Conservation (phyloP, 1,140 invertebrate species). For the Pseudomyrmex flavicornis region DNA sequence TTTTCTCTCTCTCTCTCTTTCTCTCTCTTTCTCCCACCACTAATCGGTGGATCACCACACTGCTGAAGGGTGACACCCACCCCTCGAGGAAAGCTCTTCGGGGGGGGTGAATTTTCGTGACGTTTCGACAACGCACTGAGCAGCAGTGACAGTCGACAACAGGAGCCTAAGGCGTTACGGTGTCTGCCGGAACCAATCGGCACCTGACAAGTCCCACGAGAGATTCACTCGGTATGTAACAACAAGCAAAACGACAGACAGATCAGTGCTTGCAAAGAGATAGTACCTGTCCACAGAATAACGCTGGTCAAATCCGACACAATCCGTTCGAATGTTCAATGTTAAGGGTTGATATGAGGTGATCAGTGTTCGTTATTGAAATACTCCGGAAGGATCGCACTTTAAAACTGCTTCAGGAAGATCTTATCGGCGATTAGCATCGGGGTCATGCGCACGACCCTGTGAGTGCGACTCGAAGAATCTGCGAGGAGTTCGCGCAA, state of each 20-base stretch:
- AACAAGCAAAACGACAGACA: background rate
- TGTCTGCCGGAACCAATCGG: constrained; percentile 30
- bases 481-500: constrained; percentile 8
- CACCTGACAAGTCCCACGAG: constrained; percentile 9
- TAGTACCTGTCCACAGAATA: background rate
- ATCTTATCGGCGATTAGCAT: constrained; percentile 52
- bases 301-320: constrained; percentile 8
- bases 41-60: constrained; percentile 58
- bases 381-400: constrained; percentile 47
- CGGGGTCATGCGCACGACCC: constrained; percentile 30
- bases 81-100: constrained; percentile 63
- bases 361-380: constrained; percentile 48
- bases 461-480: constrained; percentile 44
- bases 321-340: background rate
- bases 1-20: too few relatives aligned
- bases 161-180: constrained; percentile 53
- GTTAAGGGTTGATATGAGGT: background rate
- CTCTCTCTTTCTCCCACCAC: constrained; percentile 72
- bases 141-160: constrained; percentile 70
- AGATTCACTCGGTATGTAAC: background rate
- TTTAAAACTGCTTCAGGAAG: constrained; percentile 24
- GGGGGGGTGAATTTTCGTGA: constrained; percentile 74
- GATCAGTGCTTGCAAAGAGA: constrained; percentile 14
- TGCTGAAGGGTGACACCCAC: constrained; percentile 76
- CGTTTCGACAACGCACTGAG: constrained; percentile 26